These are phyloP conservation scores for Sakesphorus luctuosus DNA, from an alignment of 2,113 vertebrate species.

Conservation along the genomic window DNA sequence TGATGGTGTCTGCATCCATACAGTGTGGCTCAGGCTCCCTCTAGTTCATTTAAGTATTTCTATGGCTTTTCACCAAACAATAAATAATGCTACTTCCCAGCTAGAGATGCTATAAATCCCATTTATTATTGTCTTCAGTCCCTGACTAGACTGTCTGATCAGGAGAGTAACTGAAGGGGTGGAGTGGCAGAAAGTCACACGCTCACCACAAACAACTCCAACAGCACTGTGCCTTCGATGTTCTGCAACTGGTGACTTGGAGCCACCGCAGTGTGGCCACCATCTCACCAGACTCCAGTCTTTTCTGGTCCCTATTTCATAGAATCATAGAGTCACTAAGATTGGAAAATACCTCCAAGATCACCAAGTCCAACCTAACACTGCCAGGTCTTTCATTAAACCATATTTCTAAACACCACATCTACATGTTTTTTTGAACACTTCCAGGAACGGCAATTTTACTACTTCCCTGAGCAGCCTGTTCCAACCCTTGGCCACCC, in stretches of 20 bases:
- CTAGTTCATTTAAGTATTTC: not conserved
- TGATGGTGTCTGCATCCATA: not conserved
- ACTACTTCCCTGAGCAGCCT: not conserved
- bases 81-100: not conserved
- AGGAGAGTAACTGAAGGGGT: not conserved
- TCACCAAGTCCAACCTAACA: not conserved
- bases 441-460: not conserved
- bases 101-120: not conserved
- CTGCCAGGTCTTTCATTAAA: not conserved
- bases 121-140: not conserved
- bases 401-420: not conserved
- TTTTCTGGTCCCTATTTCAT: accelerated
- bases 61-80: not conserved
- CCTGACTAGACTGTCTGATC: not conserved
- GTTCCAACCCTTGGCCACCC: not conserved
- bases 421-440: not conserved
- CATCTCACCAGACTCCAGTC: not conserved
- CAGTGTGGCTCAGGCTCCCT: not conserved
- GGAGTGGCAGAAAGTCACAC: not conserved
- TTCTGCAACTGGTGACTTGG: accelerated
- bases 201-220: not conserved
- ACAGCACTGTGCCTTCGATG: accelerated
- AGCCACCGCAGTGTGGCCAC: accelerated
- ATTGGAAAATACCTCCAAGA: not conserved
- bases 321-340: not conserved